Evolutionary conservation across 2,113 vertebrate genomes (phyloP).

Genomic region (Procavia capensis): DNA sequence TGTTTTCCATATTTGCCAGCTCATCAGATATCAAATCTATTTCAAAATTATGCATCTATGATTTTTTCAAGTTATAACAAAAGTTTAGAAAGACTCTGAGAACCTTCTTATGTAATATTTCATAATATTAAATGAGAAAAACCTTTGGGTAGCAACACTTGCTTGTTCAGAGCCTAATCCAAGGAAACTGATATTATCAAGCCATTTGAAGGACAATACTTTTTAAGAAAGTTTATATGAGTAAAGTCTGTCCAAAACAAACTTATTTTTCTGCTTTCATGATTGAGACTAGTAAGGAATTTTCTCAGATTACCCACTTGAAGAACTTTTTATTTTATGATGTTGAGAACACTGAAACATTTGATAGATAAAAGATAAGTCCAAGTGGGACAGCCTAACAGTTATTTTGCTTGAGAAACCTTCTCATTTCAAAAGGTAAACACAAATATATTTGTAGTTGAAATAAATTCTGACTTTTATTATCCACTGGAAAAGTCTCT

Average conservation of each 20-base stretch:
- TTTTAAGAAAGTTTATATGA: conserved; percentile 58
- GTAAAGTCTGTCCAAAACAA: conserved; percentile 66
- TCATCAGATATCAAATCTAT: not conserved
- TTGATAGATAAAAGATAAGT: conserved; percentile 63
- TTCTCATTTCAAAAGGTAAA: conserved; percentile 39
- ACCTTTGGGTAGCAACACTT: conserved; percentile 3
- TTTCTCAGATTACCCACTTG: conserved; percentile 55
- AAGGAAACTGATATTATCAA: conserved; percentile 52
- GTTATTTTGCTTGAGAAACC: conserved; percentile 59
- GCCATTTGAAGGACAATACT: not conserved
- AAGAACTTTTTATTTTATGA: not conserved
- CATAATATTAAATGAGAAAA: conserved; percentile 7
- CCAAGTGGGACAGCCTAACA: not conserved
- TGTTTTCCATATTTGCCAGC: not conserved
- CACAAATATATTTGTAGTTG: conserved; percentile 22
- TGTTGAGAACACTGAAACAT: conserved; percentile 47
- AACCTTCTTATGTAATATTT: conserved; percentile 17
- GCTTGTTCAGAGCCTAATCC: conserved; percentile 6
- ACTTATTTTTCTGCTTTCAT: conserved; percentile 40
- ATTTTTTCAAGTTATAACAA: conserved; percentile 13
- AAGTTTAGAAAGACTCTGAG: conserved; percentile 13
- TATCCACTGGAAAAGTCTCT: not conserved
- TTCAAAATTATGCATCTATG: conserved; percentile 10
- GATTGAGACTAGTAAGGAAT: conserved; percentile 55
- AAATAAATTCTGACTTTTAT: conserved; percentile 38